Conservation (phyloP, 2,888 invertebrate genomes). For the Ophion slaviceki region DNA sequence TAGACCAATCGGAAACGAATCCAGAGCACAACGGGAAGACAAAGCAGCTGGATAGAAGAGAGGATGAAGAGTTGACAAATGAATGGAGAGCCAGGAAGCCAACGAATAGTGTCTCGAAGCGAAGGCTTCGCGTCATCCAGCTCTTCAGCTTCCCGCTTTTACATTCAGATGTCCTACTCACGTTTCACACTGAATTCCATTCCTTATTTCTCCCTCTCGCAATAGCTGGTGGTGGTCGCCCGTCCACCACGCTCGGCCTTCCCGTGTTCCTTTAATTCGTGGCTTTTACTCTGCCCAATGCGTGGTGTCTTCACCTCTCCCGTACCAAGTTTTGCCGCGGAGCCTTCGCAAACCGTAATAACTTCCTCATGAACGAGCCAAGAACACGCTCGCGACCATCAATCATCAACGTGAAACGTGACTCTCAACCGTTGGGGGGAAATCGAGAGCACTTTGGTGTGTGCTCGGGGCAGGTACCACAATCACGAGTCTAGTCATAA, state of each 20-base stretch:
- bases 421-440: slow-evolving; percentile 61
- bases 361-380: slow-evolving; percentile 76
- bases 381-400: slow-evolving; percentile 74
- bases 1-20: neutral
- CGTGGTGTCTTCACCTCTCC: neutral
- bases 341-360: slow-evolving; percentile 70
- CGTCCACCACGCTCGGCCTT: neutral
- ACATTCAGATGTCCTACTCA: neutral
- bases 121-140: neutral
- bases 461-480: slow-evolving; percentile 43
- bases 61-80: neutral
- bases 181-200: slow-evolving; percentile 20
- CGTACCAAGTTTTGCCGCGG: slow-evolving; percentile 65
- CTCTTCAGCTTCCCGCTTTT: neutral
- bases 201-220: slow-evolving; percentile 5
- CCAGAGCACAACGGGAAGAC: neutral
- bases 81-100: neutral
- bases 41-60: neutral
- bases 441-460: slow-evolving; percentile 61
- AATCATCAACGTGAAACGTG: slow-evolving; percentile 73
- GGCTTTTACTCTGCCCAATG: neutral
- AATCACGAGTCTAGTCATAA: neutral
- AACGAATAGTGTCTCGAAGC: neutral
- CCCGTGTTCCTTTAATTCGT: slow-evolving; percentile 14
- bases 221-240: slow-evolving; percentile 5